phyloP scores from a whole-genome alignment of 2,888 invertebrate species.

The Pharmacophagus antenor region DNA sequence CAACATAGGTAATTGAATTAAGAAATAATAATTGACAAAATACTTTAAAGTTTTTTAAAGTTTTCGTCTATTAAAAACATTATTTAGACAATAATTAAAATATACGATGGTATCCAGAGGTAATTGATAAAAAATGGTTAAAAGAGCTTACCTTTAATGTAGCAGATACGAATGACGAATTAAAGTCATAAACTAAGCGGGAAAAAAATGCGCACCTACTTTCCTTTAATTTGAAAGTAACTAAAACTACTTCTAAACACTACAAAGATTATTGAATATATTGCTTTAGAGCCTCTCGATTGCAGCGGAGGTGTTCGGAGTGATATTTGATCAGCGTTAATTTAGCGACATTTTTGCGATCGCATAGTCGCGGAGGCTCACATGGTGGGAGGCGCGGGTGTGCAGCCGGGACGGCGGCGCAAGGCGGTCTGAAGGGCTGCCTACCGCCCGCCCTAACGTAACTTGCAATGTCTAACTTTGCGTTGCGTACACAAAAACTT shows the following conservation, averaged over 20 bases:
- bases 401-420: slow-evolving; percentile 53
- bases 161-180: slow-evolving; percentile 3
- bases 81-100: neutral
- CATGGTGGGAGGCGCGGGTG: slow-evolving; percentile 44
- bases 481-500: slow-evolving; percentile 29
- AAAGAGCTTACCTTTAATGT: slow-evolving; percentile 24
- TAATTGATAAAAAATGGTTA: neutral
- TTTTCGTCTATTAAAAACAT: neutral
- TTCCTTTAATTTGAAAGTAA: slow-evolving; percentile 9
- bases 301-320: slow-evolving; percentile 38
- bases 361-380: slow-evolving; percentile 37
- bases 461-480: slow-evolving; percentile 30
- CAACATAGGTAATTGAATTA: too few relatives aligned
- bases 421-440: slow-evolving; percentile 54
- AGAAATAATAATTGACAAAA: too few relatives aligned
- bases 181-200: slow-evolving; percentile 17
- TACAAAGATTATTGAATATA: slow-evolving; percentile 30
- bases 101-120: neutral
- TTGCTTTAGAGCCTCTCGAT: slow-evolving; percentile 46
- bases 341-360: slow-evolving; percentile 35
- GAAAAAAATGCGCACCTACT: slow-evolving; percentile 9
- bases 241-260: slow-evolving; percentile 35
- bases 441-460: slow-evolving; percentile 46
- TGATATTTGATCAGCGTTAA: slow-evolving; percentile 31
- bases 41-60: too few relatives aligned